Percentiles rank a stretch among this genome's conserved stretches.
phyloP scores from a whole-genome alignment of 1,140 invertebrate genomes.

The Drosophila burlai region DNA sequence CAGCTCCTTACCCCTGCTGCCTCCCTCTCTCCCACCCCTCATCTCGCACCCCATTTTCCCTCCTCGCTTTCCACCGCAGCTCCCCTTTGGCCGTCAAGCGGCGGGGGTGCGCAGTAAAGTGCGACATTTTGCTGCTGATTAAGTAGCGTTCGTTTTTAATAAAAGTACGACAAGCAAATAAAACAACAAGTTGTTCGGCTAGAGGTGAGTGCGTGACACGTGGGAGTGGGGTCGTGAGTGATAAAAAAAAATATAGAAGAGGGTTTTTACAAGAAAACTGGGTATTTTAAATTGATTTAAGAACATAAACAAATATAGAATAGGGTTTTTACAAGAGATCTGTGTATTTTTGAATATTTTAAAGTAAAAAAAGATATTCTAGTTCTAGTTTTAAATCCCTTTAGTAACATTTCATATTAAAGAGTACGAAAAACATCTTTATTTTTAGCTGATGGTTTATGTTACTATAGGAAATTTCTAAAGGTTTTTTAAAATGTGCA shows the following conservation, averaged over 20 bases:
- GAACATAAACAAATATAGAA: too few species aligned
- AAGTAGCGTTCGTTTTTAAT: slow-evolving; percentile 83
- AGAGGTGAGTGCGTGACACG: slow-evolving; percentile 34
- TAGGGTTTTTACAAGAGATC: rapidly evolving
- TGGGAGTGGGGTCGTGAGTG: not conserved
- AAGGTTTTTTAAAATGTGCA: too few species aligned
- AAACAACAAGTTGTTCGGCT: slow-evolving; percentile 70
- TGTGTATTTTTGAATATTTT: too few species aligned
- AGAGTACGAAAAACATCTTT: too few species aligned
- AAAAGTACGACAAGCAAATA: slow-evolving; percentile 81
- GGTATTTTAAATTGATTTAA: too few species aligned
- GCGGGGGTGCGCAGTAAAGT: slow-evolving; percentile 69
- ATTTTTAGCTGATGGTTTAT: too few species aligned
- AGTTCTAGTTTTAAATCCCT: too few species aligned
- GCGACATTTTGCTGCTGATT: slow-evolving; percentile 83
- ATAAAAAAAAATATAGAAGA: too few species aligned
- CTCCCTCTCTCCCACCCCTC: not conserved
- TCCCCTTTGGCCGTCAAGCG: not conserved
- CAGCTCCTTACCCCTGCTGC: not conserved
- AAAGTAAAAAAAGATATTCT: too few species aligned
- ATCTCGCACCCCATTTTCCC: slow-evolving; percentile 1
- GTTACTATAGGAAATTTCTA: too few species aligned
- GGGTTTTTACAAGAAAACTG: not conserved
- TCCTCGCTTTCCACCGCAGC: not conserved
- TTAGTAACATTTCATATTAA: too few species aligned